phyloP scores from a whole-genome alignment of 2,888 invertebrate genomes.

The Drosophila falleni region DNA sequence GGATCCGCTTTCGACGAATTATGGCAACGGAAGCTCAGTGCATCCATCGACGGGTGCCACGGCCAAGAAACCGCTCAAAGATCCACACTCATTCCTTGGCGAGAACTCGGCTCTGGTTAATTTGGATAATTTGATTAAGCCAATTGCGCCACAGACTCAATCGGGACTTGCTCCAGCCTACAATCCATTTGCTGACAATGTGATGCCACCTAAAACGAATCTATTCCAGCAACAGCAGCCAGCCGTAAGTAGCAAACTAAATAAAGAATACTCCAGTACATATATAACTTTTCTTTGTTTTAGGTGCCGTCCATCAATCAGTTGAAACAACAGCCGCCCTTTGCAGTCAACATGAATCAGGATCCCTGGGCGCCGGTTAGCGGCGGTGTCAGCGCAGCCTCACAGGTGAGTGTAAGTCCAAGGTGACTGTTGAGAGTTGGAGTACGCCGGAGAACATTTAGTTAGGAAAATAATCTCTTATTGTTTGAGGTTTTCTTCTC shows the following conservation, averaged over 20 bases:
- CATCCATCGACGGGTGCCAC: slow-evolving; percentile 81
- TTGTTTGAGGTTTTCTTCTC: slow-evolving; percentile 34
- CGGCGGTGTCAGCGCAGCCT: slow-evolving; percentile 77
- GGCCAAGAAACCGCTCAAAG: slow-evolving; percentile 88
- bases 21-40: slow-evolving; percentile 62
- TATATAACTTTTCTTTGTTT: not conserved
- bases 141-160: slow-evolving; percentile 84
- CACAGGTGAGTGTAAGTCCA: slow-evolving; percentile 80
- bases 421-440: not conserved
- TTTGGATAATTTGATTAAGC: slow-evolving; percentile 96
- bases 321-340: slow-evolving; percentile 85
- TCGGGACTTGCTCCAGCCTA: slow-evolving; percentile 82
- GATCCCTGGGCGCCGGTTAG: slow-evolving; percentile 85
- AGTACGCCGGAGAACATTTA: slow-evolving; percentile 23
- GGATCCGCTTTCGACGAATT: slow-evolving; percentile 83
- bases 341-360: slow-evolving; percentile 85
- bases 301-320: slow-evolving; percentile 86
- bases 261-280: not conserved
- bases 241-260: slow-evolving; percentile 78
- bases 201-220: slow-evolving; percentile 86
- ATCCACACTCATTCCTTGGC: slow-evolving; percentile 97
- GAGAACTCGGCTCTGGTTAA: slow-evolving; percentile 98
- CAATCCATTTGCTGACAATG: slow-evolving; percentile 85
- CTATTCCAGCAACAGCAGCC: slow-evolving; percentile 87
- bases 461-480: slow-evolving; percentile 16